Conservation (phyloP, 2,113 vertebrate species). For the Austrofundulus limnaeus region DNA sequence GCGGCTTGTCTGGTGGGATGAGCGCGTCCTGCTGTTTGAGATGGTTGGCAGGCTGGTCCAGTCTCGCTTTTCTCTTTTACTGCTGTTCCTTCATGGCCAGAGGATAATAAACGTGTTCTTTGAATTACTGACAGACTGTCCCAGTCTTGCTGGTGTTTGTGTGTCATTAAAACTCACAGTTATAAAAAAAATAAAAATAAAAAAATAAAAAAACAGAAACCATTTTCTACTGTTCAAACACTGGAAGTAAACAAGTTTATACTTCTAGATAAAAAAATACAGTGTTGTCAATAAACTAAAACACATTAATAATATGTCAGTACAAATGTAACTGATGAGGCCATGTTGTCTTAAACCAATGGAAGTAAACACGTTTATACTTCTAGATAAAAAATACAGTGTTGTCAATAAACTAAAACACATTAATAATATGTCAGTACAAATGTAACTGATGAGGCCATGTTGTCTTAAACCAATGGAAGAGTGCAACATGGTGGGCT, state of each 20-base stretch:
- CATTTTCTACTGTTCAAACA: conserved; percentile 21
- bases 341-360: background rate
- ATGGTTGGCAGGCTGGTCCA: conserved; percentile 63
- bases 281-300: background rate
- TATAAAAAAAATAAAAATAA: too few species aligned
- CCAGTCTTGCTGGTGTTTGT: conserved; percentile 35
- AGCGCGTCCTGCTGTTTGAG: conserved; percentile 73
- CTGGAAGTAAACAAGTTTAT: background rate
- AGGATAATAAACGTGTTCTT: conserved; percentile 51
- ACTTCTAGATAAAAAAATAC: background rate
- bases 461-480: background rate
- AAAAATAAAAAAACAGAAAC: conserved; percentile 34
- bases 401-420: background rate
- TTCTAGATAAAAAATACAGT: background rate
- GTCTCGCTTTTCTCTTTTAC: conserved; percentile 40
- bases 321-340: background rate
- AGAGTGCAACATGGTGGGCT: background rate
- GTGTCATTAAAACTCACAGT: conserved; percentile 37
- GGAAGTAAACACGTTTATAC: background rate
- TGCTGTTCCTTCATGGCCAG: conserved; percentile 69
- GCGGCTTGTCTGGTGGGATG: conserved; percentile 67
- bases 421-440: background rate
- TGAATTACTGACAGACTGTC: conserved; percentile 52
- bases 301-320: background rate
- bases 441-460: background rate